A percentile compares a stretch with the other conserved stretches of the same genome.
These are phyloP conservation scores for Hippocampus zosterae DNA, from an alignment of 2,113 vertebrate genomes.

Conservation along the genomic window DNA sequence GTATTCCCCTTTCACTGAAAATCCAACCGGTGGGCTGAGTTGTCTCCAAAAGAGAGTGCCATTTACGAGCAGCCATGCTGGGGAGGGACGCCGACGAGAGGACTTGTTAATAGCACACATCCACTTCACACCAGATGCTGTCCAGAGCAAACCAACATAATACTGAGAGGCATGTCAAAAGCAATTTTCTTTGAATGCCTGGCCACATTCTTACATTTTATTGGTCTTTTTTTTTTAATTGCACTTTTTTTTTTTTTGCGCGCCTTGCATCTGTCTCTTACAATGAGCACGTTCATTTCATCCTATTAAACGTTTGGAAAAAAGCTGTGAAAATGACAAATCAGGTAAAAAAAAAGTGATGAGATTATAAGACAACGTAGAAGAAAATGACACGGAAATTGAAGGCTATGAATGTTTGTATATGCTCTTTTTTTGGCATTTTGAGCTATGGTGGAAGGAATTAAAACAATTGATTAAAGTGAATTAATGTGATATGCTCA, in stretches of 20 bases:
- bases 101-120: conserved; percentile 70
- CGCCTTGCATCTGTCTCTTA: not conserved
- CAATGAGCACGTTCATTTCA: not conserved
- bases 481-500: not conserved
- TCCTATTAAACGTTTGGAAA: not conserved
- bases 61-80: conserved; percentile 74
- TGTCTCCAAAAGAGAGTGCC: conserved; percentile 70
- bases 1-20: conserved; percentile 70
- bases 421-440: not conserved
- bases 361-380: not conserved
- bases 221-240: conserved; percentile 35
- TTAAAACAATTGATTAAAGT: not conserved
- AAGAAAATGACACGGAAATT: not conserved
- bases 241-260: conserved; percentile 11
- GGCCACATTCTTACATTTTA: conserved; percentile 29
- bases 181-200: conserved; percentile 46
- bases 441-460: not conserved
- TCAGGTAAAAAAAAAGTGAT: not conserved
- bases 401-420: not conserved
- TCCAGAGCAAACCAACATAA: conserved; percentile 55
- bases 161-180: conserved; percentile 50
- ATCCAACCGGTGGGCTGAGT: conserved; percentile 61
- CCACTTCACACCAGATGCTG: conserved; percentile 69
- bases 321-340: not conserved
- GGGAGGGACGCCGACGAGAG: conserved; percentile 61